Base-by-base conservation (phyloP, 2,797 vertebrate species). In the Anisognathus igniventris region DNA sequence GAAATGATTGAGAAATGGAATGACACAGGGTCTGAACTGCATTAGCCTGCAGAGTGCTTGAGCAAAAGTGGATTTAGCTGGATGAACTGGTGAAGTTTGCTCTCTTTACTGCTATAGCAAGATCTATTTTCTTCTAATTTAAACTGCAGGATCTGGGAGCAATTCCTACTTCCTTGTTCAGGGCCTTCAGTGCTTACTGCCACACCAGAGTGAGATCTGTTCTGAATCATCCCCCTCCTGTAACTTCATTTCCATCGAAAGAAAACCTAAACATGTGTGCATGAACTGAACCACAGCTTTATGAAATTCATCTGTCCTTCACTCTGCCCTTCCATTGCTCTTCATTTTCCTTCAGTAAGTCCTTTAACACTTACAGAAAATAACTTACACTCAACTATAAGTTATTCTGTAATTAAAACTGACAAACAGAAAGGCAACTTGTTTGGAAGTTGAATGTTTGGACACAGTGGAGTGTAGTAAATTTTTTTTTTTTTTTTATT, bases 1-100 rank as follows among this genome's bases (percentile, higher is more conserved):
- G 33, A 94, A 94, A 85, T 79, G 61, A 80, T 87, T 95, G 94
- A 94, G 93, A 95, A 95, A 96, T 47, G 54, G 48, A 95, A 95
- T 85, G 86, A 76, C 86, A 95, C 28, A 67, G 15, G 65, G 64
- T 82, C 92, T 92, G 90, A 84, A 91, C 58, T 80, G 89, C 67
- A 93, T 94, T 91, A 92, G 57, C 64, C 71, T 73, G 35, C 15
- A 16, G 44, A 94, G 20, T 67, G 57, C 58, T 71, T 77, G 51
- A 89, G 60, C 37, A 88, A 90, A 95, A 92, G 83, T 84, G 77
- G 83, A 93, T 94, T 92, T 84, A 92, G 91, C 77, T 82, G 72
- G 90, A 91, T 89, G 39, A 65, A 86, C 16, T 87, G 51, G 48
- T 93, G 24, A 39, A 53, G 37, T 85, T 91, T 53, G 53, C 24